A percentile compares a stretch with the other conserved stretches of the same genome.
phyloP scores from a whole-genome alignment of 2,113 vertebrate species.

The Saguinus midas region DNA sequence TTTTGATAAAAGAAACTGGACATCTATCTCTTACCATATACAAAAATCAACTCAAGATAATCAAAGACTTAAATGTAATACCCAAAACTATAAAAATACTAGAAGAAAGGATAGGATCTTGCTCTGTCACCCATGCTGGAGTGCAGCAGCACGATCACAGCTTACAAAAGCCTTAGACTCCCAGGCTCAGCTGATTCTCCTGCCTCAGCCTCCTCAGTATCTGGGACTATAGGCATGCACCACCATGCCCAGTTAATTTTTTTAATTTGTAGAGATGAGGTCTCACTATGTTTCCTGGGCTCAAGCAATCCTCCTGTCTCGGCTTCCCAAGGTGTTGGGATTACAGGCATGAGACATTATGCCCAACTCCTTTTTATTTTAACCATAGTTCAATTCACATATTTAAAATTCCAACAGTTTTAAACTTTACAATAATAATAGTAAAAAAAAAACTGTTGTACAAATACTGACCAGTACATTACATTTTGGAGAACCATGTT shows the following conservation, averaged over 20 bases:
- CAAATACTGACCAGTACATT: background rate
- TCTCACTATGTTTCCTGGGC: no score
- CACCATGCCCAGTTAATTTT: no score
- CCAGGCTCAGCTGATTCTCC: no score
- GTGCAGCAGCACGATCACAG: no score
- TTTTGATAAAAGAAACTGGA: background rate
- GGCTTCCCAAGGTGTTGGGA: no score
- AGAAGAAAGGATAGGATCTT: background rate
- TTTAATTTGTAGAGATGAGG: no score
- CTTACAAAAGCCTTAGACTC: no score
- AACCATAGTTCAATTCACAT: background rate
- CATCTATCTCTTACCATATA: background rate
- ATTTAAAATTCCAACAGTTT: background rate
- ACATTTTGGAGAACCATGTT: background rate
- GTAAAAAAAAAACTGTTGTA: background rate
- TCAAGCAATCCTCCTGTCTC: no score
- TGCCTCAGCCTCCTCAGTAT: no score
- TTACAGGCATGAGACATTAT: no score
- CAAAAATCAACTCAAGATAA: background rate
- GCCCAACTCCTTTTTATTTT: background rate
- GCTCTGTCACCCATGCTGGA: no score
- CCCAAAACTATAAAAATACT: background rate
- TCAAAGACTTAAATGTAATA: background rate
- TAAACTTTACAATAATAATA: background rate
- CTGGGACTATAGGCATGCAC: no score